Conservation (phyloP, 2,113 vertebrate genomes). For the Meles meles region DNA sequence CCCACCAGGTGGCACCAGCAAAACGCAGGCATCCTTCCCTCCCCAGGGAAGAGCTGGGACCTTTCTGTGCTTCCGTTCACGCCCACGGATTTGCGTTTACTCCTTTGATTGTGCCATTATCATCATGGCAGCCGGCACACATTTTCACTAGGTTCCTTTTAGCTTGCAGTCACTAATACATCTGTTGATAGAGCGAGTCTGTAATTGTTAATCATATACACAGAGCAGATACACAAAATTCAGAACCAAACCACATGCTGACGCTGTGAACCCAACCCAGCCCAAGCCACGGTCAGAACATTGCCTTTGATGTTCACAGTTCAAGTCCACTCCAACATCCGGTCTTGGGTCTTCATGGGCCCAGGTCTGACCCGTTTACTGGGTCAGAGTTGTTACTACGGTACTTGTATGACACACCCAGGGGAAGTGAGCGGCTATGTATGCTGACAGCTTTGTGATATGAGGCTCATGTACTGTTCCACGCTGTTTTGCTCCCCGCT, state of each 20-base stretch:
- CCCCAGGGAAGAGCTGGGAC: neutral
- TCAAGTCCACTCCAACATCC: neutral
- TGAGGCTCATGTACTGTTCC: neutral
- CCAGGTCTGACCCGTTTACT: neutral
- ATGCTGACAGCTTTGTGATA: fast-evolving
- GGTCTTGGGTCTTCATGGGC: neutral
- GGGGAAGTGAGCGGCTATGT: neutral
- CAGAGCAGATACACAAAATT: neutral
- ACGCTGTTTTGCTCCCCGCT: fast-evolving
- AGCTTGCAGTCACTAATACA: neutral
- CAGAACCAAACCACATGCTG: neutral
- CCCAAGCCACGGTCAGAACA: neutral
- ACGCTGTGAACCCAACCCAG: neutral
- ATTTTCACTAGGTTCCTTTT: neutral
- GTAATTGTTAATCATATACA: neutral
- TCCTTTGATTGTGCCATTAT: neutral
- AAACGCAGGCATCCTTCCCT: neutral
- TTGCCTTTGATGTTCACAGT: neutral
- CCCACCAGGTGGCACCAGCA: neutral
- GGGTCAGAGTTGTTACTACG: neutral
- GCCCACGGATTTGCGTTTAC: neutral
- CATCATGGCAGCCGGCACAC: neutral
- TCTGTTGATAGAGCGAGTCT: neutral
- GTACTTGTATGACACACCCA: neutral
- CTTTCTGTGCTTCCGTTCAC: neutral